Conservation (phyloP, 1,140 invertebrate genomes). For the Brachionus paranguensis region DNA sequence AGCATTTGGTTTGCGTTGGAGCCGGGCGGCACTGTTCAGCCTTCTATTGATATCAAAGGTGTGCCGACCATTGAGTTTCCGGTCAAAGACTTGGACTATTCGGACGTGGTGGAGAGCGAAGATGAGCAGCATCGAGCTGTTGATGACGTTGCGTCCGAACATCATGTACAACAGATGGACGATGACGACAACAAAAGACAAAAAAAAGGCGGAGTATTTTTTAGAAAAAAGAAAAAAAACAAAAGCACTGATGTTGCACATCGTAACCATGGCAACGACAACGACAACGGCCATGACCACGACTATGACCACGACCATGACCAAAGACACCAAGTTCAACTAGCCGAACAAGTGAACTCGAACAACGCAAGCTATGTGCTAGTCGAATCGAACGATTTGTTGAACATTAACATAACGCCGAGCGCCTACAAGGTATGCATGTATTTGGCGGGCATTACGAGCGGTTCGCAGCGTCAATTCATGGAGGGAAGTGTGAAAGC, state of each 20-base stretch:
- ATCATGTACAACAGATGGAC: background rate
- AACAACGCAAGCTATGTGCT: constrained; percentile 26
- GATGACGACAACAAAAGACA: background rate
- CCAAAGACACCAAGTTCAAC: background rate
- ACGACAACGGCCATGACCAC: background rate
- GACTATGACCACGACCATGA: background rate
- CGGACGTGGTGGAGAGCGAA: background rate
- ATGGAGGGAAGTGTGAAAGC: constrained; percentile 1
- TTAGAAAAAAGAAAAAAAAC: background rate
- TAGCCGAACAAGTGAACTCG: no score
- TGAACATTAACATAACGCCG: constrained; percentile 36
- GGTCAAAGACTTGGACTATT: constrained; percentile 20
- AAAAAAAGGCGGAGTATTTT: background rate
- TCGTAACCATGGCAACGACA: background rate
- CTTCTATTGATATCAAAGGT: background rate
- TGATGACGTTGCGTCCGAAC: no score
- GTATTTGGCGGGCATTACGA: background rate
- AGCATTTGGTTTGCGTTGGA: constrained; percentile 34
- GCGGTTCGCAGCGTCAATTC: background rate
- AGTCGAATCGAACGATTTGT: constrained; percentile 29
- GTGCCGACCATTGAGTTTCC: constrained; percentile 4
- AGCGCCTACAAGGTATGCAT: constrained; percentile 34
- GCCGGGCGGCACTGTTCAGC: constrained; percentile 6
- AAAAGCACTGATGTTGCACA: background rate
- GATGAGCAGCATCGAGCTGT: background rate